phyloP scores from a whole-genome alignment of 2,888 invertebrate genomes.

The Halictus quadricinctus region DNA sequence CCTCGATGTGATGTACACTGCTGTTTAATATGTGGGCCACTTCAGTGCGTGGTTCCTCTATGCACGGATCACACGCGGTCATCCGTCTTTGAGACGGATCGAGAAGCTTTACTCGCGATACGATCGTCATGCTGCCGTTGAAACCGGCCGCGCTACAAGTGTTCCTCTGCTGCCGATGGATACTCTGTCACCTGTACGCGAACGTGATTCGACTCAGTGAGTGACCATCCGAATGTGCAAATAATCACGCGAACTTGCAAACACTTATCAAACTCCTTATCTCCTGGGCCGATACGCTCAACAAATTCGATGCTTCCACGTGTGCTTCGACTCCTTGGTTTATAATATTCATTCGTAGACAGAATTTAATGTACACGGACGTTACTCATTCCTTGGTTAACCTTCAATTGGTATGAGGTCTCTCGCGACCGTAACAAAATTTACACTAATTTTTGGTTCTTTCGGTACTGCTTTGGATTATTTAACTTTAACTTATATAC shows the following conservation, averaged over 20 bases:
- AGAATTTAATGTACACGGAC: neutral
- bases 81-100: conserved; percentile 38
- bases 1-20: conserved; percentile 40
- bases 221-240: conserved; percentile 40
- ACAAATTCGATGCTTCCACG: neutral
- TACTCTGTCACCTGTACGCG: conserved; percentile 68
- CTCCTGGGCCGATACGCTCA: neutral
- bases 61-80: conserved; percentile 57
- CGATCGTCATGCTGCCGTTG: conserved; percentile 42
- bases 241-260: neutral
- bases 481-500: neutral
- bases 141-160: conserved; percentile 42
- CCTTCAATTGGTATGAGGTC: too few species aligned
- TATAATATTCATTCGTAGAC: neutral
- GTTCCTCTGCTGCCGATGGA: conserved; percentile 66
- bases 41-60: conserved; percentile 66
- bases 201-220: conserved; percentile 71
- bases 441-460: too few species aligned
- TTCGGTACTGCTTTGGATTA: neutral
- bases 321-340: neutral
- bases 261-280: neutral
- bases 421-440: neutral
- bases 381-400: neutral
- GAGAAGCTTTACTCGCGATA: conserved; percentile 10
- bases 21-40: conserved; percentile 71